Base-by-base conservation (phyloP, 2,888 invertebrate species). In the Chloroclystis v-ata region DNA sequence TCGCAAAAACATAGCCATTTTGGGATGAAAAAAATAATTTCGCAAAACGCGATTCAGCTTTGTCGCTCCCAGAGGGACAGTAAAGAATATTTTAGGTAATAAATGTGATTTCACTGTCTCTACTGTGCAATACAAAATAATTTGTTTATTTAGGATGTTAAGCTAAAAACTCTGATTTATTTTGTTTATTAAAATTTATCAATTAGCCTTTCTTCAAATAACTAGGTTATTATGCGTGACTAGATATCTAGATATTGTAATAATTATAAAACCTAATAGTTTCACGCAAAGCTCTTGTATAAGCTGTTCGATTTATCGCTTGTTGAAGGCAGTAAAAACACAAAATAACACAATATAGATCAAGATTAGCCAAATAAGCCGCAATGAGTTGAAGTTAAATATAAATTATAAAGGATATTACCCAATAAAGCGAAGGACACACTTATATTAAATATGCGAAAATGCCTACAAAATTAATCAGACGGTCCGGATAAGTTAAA, bases 61-160 rank as follows among this genome's bases (percentile, higher is more conserved):
- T 37, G 47, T 44, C 7, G 38, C 14, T 45, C 47, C 47, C 52
- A 10, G 11, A 12, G 40, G 51, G 33, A 44, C 39, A n/a, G 44
- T 52, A 45, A 39, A 26, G 29, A 47, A 46, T 50, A 43, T 50
- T 47, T 43, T 37, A 28, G 32, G 39, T 41, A 45, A 42, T 29
- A 25, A 12, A 43, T 46, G 39, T 46, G 49, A 46, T 46, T 50
- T 46, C 46, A 43, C 43, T 43, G 28, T 42, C 16, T 42, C 11
- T 11, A 2, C 8, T 26, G 28, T 13, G 41, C 32, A 44, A 33
- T 33, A 49, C 11, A 44, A 33, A 14, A n/a, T 12, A 33, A 41
- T 25, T 24, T 43, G 24, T 35, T 43, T 39, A 28, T 10, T n/a
- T 28, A 13, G 11, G 24, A 16, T 9, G 2, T 2, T 1, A 4